These are phyloP conservation scores for Archips crataeganus DNA, from an alignment of 2,888 invertebrate genomes.

Conservation along the genomic window DNA sequence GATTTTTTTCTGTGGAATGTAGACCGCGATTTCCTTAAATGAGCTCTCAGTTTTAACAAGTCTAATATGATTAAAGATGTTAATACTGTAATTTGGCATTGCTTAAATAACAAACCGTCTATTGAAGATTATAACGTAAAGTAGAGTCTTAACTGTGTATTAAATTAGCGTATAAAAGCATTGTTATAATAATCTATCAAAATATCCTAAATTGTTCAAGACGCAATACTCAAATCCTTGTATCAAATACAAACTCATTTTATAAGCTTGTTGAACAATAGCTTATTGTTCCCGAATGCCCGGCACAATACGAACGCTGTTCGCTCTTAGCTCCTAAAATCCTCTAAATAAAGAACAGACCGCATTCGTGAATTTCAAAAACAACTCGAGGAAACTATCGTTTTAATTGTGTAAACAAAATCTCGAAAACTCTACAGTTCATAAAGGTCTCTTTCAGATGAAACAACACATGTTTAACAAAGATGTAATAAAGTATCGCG, in stretches of 20 bases:
- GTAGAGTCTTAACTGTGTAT: background rate
- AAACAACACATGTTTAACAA: constrained; percentile 41
- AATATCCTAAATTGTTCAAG: constrained; percentile 14
- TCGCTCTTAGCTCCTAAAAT: constrained; percentile 67
- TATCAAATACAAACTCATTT: constrained; percentile 65
- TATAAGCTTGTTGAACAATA: constrained; percentile 65
- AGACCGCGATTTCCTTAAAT: too few relatives aligned
- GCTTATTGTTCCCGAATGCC: constrained; percentile 70
- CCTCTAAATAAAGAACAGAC: constrained; percentile 69
- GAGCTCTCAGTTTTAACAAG: too few relatives aligned
- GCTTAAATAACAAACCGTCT: background rate
- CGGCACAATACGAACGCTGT: constrained; percentile 70
- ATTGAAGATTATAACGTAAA: background rate
- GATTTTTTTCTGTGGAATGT: too few relatives aligned
- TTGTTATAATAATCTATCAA: constrained; percentile 24
- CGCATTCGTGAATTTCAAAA: constrained; percentile 71
- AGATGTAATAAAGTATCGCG: constrained; percentile 38
- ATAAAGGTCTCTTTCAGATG: constrained; percentile 42
- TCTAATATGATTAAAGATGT: too few relatives aligned
- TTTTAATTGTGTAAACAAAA: constrained; percentile 75
- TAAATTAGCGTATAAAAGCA: background rate
- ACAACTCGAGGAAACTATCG: constrained; percentile 64
- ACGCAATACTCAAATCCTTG: constrained; percentile 53
- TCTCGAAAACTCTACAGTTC: constrained; percentile 47
- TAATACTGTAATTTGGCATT: background rate